Percentiles rank a stretch among this genome's conserved stretches.
phyloP scores from a whole-genome alignment of 2,113 vertebrate species.

The Percopsis transmontana region DNA sequence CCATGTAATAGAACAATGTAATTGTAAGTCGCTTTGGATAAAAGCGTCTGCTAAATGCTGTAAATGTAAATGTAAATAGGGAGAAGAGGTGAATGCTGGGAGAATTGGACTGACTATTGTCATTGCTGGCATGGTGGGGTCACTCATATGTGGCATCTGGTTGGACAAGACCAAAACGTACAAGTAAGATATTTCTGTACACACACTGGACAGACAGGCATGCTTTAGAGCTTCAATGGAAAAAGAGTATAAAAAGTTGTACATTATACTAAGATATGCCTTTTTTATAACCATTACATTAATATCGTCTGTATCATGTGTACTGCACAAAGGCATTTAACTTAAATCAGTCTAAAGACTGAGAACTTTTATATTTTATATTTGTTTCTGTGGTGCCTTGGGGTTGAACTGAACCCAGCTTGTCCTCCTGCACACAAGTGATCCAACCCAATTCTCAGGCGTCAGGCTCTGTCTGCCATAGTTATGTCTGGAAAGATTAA shows the following conservation, averaged over 20 bases:
- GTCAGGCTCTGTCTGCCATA: constrained; percentile 1
- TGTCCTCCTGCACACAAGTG: background rate
- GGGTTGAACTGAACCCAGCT: background rate
- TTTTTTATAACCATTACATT: too few relatives aligned
- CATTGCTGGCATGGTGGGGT: constrained; percentile 89
- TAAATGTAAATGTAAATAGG: too few relatives aligned
- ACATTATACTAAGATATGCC: too few relatives aligned
- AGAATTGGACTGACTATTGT: constrained; percentile 94
- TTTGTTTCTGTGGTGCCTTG: too few relatives aligned
- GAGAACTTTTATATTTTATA: too few relatives aligned
- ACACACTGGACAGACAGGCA: background rate
- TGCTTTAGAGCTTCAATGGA: background rate
- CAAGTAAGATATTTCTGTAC: constrained; percentile 84
- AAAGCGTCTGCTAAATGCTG: too few relatives aligned
- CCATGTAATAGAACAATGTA: too few relatives aligned
- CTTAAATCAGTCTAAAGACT: too few relatives aligned
- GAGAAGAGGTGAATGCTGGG: constrained; percentile 93
- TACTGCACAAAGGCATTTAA: too few relatives aligned
- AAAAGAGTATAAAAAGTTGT: background rate
- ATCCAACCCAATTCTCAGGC: background rate
- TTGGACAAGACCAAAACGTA: constrained; percentile 95
- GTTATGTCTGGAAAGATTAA: constrained; percentile 6
- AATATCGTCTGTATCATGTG: too few relatives aligned
- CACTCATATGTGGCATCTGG: constrained; percentile 92
- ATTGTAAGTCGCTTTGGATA: too few relatives aligned